A percentile compares a stretch with the other conserved stretches of the same genome.
Evolutionary conservation across 2,113 vertebrate genomes (phyloP).

Genomic region (Hippolais icterina): DNA sequence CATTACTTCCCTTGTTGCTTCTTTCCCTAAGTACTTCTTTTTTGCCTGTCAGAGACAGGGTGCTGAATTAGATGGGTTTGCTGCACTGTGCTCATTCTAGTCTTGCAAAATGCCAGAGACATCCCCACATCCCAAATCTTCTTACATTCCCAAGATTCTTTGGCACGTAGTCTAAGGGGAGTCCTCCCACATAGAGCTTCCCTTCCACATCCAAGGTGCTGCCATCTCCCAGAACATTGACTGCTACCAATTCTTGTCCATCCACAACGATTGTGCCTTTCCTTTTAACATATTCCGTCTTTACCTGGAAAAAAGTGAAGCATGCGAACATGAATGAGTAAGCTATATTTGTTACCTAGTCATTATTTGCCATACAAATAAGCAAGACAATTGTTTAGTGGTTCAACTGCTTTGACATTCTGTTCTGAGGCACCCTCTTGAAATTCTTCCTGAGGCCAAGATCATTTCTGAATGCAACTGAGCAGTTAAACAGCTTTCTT

Average conservation of each 20-base stretch:
- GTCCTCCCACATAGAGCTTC: constrained; percentile 86
- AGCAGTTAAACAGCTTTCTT: neutral
- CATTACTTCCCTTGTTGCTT: neutral
- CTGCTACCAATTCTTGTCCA: constrained; percentile 50
- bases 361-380: neutral
- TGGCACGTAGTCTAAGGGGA: constrained; percentile 76
- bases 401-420: neutral
- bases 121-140: fast-evolving
- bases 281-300: constrained; percentile 79
- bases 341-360: neutral
- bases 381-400: neutral
- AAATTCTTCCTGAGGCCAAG: neutral
- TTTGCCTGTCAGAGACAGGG: neutral
- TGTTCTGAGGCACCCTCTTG: neutral
- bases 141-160: constrained; percentile 85
- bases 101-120: neutral
- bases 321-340: neutral
- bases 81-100: neutral
- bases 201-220: constrained; percentile 86
- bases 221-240: constrained; percentile 77
- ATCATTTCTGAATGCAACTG: neutral
- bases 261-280: constrained; percentile 79
- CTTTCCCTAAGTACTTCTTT: neutral
- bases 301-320: constrained; percentile 68
- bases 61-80: neutral